Percentiles rank a stretch among this genome's conserved stretches.
phyloP scores from a whole-genome alignment of 2,797 vertebrate species.

The Acropternis orthonyx region DNA sequence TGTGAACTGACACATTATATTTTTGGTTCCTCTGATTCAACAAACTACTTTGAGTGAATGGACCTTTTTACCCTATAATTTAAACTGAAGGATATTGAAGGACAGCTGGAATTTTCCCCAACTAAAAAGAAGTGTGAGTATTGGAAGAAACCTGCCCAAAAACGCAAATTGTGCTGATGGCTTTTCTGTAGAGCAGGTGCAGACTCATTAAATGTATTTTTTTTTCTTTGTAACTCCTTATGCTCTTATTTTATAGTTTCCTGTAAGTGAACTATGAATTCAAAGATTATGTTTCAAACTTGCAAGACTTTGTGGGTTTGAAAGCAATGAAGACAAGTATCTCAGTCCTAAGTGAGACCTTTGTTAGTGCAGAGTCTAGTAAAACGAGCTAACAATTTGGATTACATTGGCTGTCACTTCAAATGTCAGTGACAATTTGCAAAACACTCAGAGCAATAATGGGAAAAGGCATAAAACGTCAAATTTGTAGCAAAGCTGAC shows the following conservation, averaged over 20 bases:
- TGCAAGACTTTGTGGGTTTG: slow-evolving; percentile 23
- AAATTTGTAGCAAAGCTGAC: slow-evolving; percentile 40
- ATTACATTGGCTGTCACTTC: slow-evolving; percentile 41
- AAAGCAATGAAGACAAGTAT: slow-evolving; percentile 37
- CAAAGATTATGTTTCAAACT: background rate
- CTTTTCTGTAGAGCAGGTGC: background rate
- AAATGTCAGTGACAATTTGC: slow-evolving; percentile 46
- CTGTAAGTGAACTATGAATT: background rate
- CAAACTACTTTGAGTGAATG: background rate
- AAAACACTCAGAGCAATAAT: slow-evolving; percentile 32
- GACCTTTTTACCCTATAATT: slow-evolving; percentile 44
- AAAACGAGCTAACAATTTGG: slow-evolving; percentile 33
- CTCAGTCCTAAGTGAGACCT: slow-evolving; percentile 34
- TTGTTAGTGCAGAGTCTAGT: slow-evolving; percentile 21
- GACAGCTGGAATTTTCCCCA: background rate
- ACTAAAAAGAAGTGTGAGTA: background rate
- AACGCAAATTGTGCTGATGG: background rate
- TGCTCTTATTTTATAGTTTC: background rate
- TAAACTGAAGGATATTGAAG: slow-evolving; percentile 41
- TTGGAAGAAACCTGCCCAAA: background rate
- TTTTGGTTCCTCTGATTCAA: slow-evolving; percentile 47
- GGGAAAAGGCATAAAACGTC: slow-evolving; percentile 18
- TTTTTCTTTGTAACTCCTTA: background rate
- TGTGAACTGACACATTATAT: background rate
- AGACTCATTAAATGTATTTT: background rate